Base-by-base conservation (phyloP, 2,888 invertebrate species). In the Metalampra italica region DNA sequence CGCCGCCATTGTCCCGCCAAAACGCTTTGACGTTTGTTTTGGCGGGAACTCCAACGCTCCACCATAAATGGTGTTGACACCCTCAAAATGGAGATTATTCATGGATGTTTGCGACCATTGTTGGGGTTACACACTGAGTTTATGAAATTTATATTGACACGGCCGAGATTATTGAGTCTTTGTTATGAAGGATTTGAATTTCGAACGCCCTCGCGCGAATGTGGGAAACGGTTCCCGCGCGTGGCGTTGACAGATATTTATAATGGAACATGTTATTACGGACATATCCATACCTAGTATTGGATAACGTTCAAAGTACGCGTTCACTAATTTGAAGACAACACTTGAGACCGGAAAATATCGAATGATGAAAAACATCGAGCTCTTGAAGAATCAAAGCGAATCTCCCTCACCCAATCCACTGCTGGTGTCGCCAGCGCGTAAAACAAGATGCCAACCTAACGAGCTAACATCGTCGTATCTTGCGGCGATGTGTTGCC, bases 61-160 rank as follows among this genome's bases (percentile, higher is more conserved):
- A 66, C 64, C 67, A 67, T 68, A 73, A 74, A 75, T 83, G 85
- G 75, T 79, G 83, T 81, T 85, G 85, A 85, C 85, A 82, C 83
- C 83, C 82, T 78, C 83, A 82, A 80, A 81, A 83, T 82, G 78
- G 80, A 82, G 83, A 85, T 85, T 85, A 85, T 85, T 85, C 85
- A 85, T 85, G 83, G 83, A 82, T 80, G 82, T 83, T 83, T 82
- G 82, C 77, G 73, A 69, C 66, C 77, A 71, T 83, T 82, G 83
- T 83, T 70, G 71, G 79, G 74, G 79, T 75, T 78, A 75, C 70
- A 72, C 76, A 59, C 72, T 57, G 80, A 81, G 82, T 83, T 83
- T 85, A 83, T 83, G 83, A 85, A 83, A 84, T 84, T 84, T 84
- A 84, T 82, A 82, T 83, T 82, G 82, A 82, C 82, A 82, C 80